Base-by-base conservation (phyloP, 2,113 vertebrate species). In the Nesoenas mayeri region DNA sequence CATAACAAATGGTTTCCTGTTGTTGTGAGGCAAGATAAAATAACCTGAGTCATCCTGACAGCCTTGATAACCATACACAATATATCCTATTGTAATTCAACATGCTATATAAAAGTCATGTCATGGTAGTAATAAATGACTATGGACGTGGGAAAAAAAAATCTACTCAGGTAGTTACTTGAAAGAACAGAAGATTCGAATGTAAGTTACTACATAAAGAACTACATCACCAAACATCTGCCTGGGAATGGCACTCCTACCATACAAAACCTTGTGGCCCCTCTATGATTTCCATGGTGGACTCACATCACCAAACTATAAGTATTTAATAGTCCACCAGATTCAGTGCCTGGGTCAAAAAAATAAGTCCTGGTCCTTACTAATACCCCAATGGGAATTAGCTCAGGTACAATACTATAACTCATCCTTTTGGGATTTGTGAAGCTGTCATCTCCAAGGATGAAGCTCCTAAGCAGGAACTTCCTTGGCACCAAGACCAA, bases 381-480 rank as follows among this genome's bases (percentile, higher is more conserved):
- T 16, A 85, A 87, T 34, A 22, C 10, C 28, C 47, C 0, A 0
- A 78, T 31, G 57, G 13, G 11, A 92, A 88, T 75, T 36, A 72
- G 73, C 79, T 80, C 77, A 88, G 85, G 53, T 81, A 69, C 57
- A 28, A 28, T 3, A 10, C 64, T 24, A 61, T 36, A 96, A 93
- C 34, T 87, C 83, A 65, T 42, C 38, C 62, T 66, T 88, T 44
- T 22, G 18, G 64, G 53, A 79, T 44, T 29, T 34, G 22, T 65
- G 85, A 74, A 89, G 71, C 85, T 83, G 77, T 47, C 77, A 65
- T 22, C 53, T 67, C 51, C 73, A 75, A 84, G 88, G 77, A 74
- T 53, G 69, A 74, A 92, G 73, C 36, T 93, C 82, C 86, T 75
- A 88, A 87, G 48, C 34, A 89, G 90, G 50, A 96, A 79, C 78